These are phyloP conservation scores for Thymelicus lineola DNA, from an alignment of 2,888 invertebrate species.

Conservation along the genomic window DNA sequence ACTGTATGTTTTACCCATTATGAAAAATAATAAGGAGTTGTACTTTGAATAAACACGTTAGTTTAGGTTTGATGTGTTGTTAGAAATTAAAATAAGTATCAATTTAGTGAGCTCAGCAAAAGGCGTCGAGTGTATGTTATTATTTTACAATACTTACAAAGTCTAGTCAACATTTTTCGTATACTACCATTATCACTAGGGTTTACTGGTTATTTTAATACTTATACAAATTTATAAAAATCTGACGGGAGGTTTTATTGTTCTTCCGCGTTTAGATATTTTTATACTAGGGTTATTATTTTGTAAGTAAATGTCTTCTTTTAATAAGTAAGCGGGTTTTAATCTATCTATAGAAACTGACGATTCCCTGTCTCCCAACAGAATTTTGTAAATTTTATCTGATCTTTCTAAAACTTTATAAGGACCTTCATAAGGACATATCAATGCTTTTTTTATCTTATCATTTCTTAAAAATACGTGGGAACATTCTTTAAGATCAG, in stretches of 20 bases:
- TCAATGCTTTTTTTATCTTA: conserved; percentile 16
- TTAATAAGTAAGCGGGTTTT: neutral
- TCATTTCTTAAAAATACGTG: conserved; percentile 27
- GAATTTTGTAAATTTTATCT: conserved; percentile 1
- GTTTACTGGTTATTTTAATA: neutral
- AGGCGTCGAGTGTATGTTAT: neutral
- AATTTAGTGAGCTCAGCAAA: neutral
- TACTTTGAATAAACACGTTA: neutral
- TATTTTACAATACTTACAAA: neutral
- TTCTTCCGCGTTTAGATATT: neutral
- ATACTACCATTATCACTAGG: neutral
- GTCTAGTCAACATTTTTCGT: conserved; percentile 4
- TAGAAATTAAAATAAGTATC: neutral
- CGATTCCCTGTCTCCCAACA: neutral
- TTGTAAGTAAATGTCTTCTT: neutral
- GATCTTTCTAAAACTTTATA: conserved; percentile 10
- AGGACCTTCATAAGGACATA: conserved; percentile 23
- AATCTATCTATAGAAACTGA: neutral
- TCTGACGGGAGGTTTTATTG: neutral
- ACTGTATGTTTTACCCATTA: neutral
- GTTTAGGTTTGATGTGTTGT: neutral
- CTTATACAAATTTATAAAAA: neutral
- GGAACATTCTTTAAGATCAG: conserved; percentile 15
- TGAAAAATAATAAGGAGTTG: neutral
- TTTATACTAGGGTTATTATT: neutral